These are phyloP conservation scores for Tyrophagus putrescentiae DNA, from an alignment of 1,140 invertebrate genomes.

Conservation along the genomic window DNA sequence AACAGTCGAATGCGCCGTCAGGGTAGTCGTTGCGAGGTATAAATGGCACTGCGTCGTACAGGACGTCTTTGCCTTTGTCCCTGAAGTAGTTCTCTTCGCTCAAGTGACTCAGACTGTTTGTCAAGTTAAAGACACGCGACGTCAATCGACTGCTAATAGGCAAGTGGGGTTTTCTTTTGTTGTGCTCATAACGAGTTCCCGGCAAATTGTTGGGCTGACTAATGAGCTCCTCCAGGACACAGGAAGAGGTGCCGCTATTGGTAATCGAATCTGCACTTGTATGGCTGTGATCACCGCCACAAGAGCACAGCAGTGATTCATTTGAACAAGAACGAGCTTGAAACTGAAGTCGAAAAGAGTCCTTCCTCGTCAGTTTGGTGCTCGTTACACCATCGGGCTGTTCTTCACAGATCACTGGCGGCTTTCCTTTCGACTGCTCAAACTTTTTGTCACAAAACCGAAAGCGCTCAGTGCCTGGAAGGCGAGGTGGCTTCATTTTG, in stretches of 20 bases:
- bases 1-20: not conserved
- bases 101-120: not conserved
- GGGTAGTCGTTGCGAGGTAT: not conserved
- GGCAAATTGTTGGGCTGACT: not conserved
- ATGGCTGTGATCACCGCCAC: not conserved
- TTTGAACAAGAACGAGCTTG: not conserved
- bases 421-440: not conserved
- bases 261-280: not conserved
- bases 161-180: conserved; percentile 15
- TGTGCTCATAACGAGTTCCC: too few relatives aligned
- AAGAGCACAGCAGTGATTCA: not conserved
- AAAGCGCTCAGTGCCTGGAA: conserved; percentile 19
- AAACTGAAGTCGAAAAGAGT: not conserved
- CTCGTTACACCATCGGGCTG: not conserved
- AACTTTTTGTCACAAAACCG: conserved; percentile 20
- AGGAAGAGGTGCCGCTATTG: not conserved
- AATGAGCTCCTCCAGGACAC: not conserved
- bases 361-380: not conserved
- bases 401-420: not conserved
- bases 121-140: conserved; percentile 14
- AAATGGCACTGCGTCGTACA: too few relatives aligned
- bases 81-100: too few relatives aligned
- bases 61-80: too few relatives aligned
- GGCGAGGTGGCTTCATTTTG: conserved; percentile 16
- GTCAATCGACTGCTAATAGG: conserved; percentile 21